Base-by-base conservation (phyloP, 2,113 vertebrate genomes). In the Prinia subflava region DNA sequence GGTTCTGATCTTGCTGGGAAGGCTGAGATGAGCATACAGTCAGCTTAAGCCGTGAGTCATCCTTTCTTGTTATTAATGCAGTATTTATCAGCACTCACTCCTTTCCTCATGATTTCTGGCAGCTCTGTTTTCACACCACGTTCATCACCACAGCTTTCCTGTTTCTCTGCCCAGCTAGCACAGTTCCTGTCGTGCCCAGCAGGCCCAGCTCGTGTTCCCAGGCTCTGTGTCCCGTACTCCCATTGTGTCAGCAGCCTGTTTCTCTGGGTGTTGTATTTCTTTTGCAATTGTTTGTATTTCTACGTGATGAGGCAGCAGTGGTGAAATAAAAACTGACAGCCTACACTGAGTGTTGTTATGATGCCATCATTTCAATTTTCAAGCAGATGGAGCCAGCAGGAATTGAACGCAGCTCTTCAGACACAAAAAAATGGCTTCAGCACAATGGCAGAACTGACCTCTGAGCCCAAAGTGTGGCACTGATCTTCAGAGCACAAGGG, bases 321-420 rank as follows among this genome's bases (percentile, higher is more conserved):
- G 80, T 25, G 77, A 93, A 94, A 97, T 91, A 73, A 71, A 55
- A 93, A 83, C 90, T 76, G 88, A 91, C 95, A 96, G 89, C 50
- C 59, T 59, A 27, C 21, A 9, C 50, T 47, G 39, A 73, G 64
- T 50, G 74, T 33, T 89, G 77, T 88, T 96, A 59, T 79, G 83
- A 82, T 2, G 6, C 76, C 49, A 53, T 65, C 83, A 52, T 95
- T 91, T 81, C 86, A 65, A 83, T 88, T 90, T 77, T 68, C 74
- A 67, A 81, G 59, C 70, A 96, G 84, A 87, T 11, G 27, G 91
- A 93, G 70, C 30, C 71, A 44, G 94, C 80, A 93, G 22, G 15
- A 57, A 80, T 18, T 30, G 78, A 71, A 83, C 2, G 9, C 50
- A 75, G 76, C 77, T 87, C 88, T 83, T 78, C 1, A 37, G 83